phyloP scores from a whole-genome alignment of 2,113 vertebrate species.

The Cyanoramphus novaezelandiae region DNA sequence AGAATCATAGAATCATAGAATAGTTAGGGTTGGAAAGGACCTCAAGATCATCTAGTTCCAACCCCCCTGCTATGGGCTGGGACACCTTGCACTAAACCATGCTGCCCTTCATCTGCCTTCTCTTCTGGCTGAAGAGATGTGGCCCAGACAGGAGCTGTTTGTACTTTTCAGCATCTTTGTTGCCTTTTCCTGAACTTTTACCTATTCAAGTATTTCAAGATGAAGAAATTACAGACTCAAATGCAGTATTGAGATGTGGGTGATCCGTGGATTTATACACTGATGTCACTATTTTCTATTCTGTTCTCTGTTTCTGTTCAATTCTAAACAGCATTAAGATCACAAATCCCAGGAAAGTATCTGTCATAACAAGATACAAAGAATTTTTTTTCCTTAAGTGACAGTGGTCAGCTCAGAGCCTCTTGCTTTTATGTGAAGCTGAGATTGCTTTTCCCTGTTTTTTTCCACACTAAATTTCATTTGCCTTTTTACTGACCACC shows the following conservation, averaged over 20 bases:
- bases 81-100: background rate
- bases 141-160: background rate
- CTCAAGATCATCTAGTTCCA: too few species aligned
- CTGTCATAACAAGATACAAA: background rate
- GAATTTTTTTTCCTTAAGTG: background rate
- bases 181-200: background rate
- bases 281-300: background rate
- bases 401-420: background rate
- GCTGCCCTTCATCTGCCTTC: fast-evolving
- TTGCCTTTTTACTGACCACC: background rate
- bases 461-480: background rate
- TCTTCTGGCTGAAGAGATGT: background rate
- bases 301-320: background rate
- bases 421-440: background rate
- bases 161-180: background rate
- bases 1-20: too few species aligned
- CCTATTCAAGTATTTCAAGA: background rate
- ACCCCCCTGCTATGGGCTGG: too few species aligned
- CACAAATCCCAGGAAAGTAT: background rate
- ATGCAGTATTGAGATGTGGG: background rate
- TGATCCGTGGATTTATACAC: background rate
- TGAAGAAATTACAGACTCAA: background rate
- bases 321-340: background rate
- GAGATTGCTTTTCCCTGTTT: background rate
- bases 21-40: too few species aligned